These are phyloP conservation scores for Formica exsecta DNA, from an alignment of 1,140 invertebrate species.

Conservation along the genomic window DNA sequence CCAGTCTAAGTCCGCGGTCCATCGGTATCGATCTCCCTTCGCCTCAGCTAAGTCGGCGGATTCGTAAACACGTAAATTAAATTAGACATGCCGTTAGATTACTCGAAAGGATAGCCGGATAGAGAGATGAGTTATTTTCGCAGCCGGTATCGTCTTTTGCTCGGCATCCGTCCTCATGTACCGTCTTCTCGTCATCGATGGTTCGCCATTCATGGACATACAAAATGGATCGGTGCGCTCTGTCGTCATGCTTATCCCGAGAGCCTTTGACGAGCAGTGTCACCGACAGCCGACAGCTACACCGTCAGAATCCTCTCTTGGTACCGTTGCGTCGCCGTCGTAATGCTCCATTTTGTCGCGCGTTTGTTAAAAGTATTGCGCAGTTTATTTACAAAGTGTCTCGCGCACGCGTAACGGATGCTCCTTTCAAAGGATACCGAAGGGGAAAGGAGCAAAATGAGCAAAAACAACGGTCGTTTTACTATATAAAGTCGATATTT, in stretches of 20 bases:
- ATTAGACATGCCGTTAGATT: constrained; percentile 45
- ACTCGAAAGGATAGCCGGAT: not conserved
- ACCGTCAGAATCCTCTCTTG: not conserved
- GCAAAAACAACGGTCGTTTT: constrained; percentile 3
- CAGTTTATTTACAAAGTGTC: constrained; percentile 34
- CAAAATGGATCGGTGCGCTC: not conserved
- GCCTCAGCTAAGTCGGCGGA: constrained; percentile 22
- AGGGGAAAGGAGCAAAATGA: not conserved
- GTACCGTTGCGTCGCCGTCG: too few relatives aligned
- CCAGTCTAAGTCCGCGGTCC: constrained; percentile 27
- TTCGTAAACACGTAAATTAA: constrained; percentile 54
- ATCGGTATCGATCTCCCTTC: constrained; percentile 51
- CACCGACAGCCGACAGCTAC: not conserved
- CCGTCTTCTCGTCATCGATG: too few relatives aligned
- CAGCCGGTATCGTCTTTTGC: not conserved
- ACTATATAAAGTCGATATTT: not conserved
- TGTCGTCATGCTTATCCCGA: constrained; percentile 27
- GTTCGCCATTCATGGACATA: not conserved
- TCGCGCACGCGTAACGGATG: not conserved
- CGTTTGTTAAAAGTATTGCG: constrained; percentile 14
- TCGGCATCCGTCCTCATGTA: too few relatives aligned
- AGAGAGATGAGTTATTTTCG: constrained; percentile 14
- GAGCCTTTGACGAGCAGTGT: not conserved
- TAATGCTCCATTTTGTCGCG: not conserved
- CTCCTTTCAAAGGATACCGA: not conserved